A percentile compares a stretch with the other conserved stretches of the same genome.
These are phyloP conservation scores for Odontamblyopus lacepedii DNA, from an alignment of 2,797 vertebrate species.

Conservation along the genomic window DNA sequence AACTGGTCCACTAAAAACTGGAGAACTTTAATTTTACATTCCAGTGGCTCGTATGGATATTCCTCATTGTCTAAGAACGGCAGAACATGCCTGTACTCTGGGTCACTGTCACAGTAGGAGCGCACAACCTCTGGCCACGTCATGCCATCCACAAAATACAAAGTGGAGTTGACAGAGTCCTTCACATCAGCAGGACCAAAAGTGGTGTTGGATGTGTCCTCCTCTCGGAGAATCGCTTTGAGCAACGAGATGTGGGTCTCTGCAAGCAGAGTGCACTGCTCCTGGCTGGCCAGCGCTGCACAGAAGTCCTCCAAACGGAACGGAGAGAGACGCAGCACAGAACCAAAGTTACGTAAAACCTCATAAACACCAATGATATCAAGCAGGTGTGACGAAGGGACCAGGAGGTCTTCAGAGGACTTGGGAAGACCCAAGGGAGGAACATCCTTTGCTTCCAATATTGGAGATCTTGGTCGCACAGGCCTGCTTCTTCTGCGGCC, in stretches of 20 bases:
- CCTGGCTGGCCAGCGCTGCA: slow-evolving; percentile 82
- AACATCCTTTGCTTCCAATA: slow-evolving; percentile 94
- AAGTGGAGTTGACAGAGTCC: slow-evolving; percentile 96
- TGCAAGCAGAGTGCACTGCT: slow-evolving; percentile 9
- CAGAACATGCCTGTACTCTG: slow-evolving; percentile 91
- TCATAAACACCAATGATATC: slow-evolving; percentile 93
- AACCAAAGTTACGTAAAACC: slow-evolving; percentile 95
- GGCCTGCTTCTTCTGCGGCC: slow-evolving; percentile 87
- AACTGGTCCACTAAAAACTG: slow-evolving; percentile 98
- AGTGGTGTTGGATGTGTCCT: slow-evolving; percentile 97
- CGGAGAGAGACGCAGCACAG: slow-evolving; percentile 92
- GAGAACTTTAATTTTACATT: slow-evolving; percentile 94
- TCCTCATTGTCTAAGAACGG: slow-evolving; percentile 90
- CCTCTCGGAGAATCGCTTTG: slow-evolving; percentile 95
- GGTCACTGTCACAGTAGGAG: slow-evolving; percentile 95
- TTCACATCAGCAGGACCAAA: slow-evolving; percentile 98
- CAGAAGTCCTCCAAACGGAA: slow-evolving; percentile 99
- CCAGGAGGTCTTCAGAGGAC: slow-evolving; percentile 94
- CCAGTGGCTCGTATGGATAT: slow-evolving; percentile 91
- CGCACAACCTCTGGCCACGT: slow-evolving; percentile 97
- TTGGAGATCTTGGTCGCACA: slow-evolving; percentile 89
- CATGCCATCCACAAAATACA: slow-evolving; percentile 98
- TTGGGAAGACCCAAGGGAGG: slow-evolving; percentile 89
- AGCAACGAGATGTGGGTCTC: slow-evolving; percentile 85
- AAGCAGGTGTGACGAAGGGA: slow-evolving; percentile 91